phyloP scores from a whole-genome alignment of 2,888 invertebrate species.

The Leucoptera coffeella region DNA sequence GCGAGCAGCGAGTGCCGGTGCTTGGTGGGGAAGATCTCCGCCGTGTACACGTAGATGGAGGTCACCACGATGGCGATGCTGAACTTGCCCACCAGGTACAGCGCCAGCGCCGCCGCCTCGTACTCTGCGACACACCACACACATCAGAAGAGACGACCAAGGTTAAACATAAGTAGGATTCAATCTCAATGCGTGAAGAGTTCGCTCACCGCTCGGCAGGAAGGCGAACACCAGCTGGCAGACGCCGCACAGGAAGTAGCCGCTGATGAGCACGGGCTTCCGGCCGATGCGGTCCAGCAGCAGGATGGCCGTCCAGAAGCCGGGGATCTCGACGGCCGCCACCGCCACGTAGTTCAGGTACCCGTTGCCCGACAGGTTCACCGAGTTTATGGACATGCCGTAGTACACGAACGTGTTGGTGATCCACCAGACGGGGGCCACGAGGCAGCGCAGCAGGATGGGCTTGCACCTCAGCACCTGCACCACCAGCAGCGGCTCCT shows the following conservation, averaged over 20 bases:
- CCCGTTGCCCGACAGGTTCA: conserved; percentile 56
- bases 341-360: conserved; percentile 61
- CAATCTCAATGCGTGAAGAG: neutral
- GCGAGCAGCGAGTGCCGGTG: conserved; percentile 60
- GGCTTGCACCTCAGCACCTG: conserved; percentile 19
- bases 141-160: neutral
- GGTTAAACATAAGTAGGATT: neutral
- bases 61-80: conserved; percentile 61
- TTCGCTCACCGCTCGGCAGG: conserved; percentile 39
- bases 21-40: conserved; percentile 62
- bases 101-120: conserved; percentile 22
- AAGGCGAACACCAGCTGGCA: conserved; percentile 58
- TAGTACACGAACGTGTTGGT: conserved; percentile 61
- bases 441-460: conserved; percentile 16
- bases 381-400: conserved; percentile 60
- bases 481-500: conserved; percentile 23
- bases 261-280: conserved; percentile 47
- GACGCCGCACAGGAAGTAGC: conserved; percentile 55
- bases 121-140: neutral
- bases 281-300: conserved; percentile 57
- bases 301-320: conserved; percentile 52
- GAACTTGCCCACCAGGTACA: conserved; percentile 60
- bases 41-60: conserved; percentile 59
- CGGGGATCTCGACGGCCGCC: conserved; percentile 61
- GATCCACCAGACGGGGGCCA: conserved; percentile 56